A percentile compares a stretch with the other conserved stretches of the same genome.
Conservation (phyloP, 2,888 invertebrate species). For the Ectobius pallidus region DNA sequence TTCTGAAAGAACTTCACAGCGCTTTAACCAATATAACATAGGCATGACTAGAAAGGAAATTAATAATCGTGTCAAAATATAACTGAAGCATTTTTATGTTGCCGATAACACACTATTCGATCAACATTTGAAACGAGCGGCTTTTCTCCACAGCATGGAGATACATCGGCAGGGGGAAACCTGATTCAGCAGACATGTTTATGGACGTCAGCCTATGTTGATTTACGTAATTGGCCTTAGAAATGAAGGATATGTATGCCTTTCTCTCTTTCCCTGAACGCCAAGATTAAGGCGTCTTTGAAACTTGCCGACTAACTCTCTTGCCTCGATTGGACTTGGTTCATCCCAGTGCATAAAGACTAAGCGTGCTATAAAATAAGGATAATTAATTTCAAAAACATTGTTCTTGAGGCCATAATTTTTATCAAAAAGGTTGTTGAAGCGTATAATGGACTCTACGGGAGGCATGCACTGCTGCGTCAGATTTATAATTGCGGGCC, state of each 20-base stretch:
- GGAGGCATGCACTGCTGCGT: not conserved
- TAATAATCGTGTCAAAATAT: not conserved
- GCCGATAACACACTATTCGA: not conserved
- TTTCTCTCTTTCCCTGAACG: not conserved
- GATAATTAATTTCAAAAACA: slow-evolving; percentile 13
- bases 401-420: slow-evolving; percentile 2
- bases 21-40: too few species aligned
- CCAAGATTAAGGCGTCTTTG: slow-evolving; percentile 3
- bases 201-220: slow-evolving; percentile 17
- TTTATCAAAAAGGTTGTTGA: not conserved
- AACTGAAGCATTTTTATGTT: not conserved
- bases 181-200: not conserved
- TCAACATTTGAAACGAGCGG: too few species aligned
- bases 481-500: not conserved
- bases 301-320: not conserved
- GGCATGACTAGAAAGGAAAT: too few species aligned
- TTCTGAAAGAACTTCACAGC: too few species aligned
- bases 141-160: too few species aligned
- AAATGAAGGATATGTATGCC: slow-evolving; percentile 25
- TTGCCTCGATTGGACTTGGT: too few species aligned
- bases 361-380: not conserved
- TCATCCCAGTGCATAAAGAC: too few species aligned
- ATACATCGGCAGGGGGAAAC: not conserved
- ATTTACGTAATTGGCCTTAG: slow-evolving; percentile 39
- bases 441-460: not conserved